These are phyloP conservation scores for Oreocharis arfaki DNA, from an alignment of 2,113 vertebrate genomes.

Conservation along the genomic window DNA sequence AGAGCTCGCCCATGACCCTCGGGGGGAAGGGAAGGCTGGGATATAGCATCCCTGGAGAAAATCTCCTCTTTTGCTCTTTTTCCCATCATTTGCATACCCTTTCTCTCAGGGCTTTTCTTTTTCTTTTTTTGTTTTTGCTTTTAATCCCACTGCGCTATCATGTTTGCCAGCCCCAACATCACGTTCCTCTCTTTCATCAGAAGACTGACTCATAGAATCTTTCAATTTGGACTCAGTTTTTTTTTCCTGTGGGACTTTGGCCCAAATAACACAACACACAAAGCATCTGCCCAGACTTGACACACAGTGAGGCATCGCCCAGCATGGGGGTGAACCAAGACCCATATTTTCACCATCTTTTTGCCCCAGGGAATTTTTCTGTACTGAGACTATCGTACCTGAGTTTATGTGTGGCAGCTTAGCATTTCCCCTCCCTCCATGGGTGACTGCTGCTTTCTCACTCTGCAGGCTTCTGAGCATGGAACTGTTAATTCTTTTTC, in stretches of 20 bases:
- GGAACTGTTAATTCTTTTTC: neutral
- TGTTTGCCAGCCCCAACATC: conserved; percentile 4
- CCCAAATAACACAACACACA: neutral
- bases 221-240: neutral
- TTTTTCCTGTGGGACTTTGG: neutral
- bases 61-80: neutral
- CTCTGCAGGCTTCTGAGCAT: neutral
- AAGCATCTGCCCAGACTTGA: neutral
- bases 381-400: neutral
- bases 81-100: neutral
- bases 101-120: neutral
- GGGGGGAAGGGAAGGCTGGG: neutral
- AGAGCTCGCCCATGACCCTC: fast-evolving
- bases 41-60: neutral
- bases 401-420: neutral
- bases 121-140: neutral
- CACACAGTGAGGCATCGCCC: neutral
- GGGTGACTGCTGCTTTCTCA: neutral
- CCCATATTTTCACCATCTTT: neutral
- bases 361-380: neutral
- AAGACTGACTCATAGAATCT: conserved; percentile 33
- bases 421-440: neutral
- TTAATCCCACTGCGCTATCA: neutral
- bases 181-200: conserved; percentile 21
- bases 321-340: neutral